These are phyloP conservation scores for Macquaria australasica DNA, from an alignment of 2,113 vertebrate species.

Conservation along the genomic window DNA sequence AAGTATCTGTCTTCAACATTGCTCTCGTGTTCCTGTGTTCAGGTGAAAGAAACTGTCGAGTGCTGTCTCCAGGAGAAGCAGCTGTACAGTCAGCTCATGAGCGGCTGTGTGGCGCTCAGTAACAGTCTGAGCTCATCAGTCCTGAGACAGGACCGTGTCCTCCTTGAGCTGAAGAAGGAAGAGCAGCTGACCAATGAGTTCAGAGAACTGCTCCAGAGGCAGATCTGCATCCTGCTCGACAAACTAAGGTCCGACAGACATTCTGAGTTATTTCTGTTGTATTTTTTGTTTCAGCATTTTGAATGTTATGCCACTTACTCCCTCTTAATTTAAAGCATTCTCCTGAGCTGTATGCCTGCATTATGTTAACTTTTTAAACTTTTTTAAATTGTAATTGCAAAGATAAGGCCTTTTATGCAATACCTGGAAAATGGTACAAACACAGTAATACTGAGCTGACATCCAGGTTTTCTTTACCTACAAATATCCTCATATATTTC, in stretches of 20 bases:
- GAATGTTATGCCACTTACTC: neutral
- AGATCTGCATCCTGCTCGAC: constrained; percentile 21
- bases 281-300: neutral
- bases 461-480: neutral
- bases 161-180: constrained; percentile 10
- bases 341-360: too few relatives aligned
- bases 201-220: constrained; percentile 27
- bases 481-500: too few relatives aligned
- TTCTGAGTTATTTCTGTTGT: neutral
- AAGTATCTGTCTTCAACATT: neutral
- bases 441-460: neutral
- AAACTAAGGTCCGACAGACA: constrained; percentile 35
- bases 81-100: constrained; percentile 30
- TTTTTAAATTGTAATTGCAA: neutral
- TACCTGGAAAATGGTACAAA: neutral
- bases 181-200: constrained; percentile 13
- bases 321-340: neutral
- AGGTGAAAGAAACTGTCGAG: constrained; percentile 37
- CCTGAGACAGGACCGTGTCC: constrained; percentile 1
- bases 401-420: too few relatives aligned
- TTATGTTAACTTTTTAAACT: too few relatives aligned
- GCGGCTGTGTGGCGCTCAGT: constrained; percentile 15
- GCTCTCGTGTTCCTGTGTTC: neutral
- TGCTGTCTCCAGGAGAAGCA: constrained; percentile 31
- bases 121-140: neutral